Conservation (phyloP, 2,113 vertebrate species). For the Dinomys branickii region DNA sequence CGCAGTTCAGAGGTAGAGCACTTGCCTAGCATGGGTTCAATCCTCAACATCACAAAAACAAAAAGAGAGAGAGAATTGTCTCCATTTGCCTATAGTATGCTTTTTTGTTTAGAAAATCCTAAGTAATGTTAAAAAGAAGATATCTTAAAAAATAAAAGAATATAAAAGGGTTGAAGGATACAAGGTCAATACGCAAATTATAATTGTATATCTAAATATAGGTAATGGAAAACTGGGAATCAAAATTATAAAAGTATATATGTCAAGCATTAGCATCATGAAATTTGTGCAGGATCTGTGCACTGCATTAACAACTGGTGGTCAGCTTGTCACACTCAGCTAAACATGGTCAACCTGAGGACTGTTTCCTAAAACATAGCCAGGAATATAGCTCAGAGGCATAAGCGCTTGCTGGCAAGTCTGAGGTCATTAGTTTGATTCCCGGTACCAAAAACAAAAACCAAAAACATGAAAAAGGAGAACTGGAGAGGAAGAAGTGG, state of each 20-base stretch:
- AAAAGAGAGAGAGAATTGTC: neutral
- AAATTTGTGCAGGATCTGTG: neutral
- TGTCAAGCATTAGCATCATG: neutral
- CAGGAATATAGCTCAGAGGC: too few relatives aligned
- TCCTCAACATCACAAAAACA: neutral
- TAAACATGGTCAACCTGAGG: too few relatives aligned
- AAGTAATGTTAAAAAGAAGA: neutral
- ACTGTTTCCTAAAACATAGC: too few relatives aligned
- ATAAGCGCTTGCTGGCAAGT: too few relatives aligned
- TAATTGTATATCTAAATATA: neutral
- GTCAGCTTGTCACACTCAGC: too few relatives aligned
- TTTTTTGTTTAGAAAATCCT: neutral
- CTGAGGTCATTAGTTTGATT: too few relatives aligned
- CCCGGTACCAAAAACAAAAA: too few relatives aligned
- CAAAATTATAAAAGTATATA: neutral
- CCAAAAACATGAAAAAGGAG: too few relatives aligned
- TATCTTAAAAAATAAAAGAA: neutral
- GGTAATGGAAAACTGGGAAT: neutral
- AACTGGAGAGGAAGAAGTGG: too few relatives aligned
- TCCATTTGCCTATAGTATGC: neutral
- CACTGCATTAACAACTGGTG: too few relatives aligned
- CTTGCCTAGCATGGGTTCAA: neutral
- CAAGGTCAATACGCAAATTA: neutral
- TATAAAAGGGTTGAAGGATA: neutral
- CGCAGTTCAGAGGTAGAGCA: neutral